Evolutionary conservation across 2,113 vertebrate genomes (phyloP), one percentile per base, ranked within the genome.

Genomic region (Sorex araneus): DNA sequence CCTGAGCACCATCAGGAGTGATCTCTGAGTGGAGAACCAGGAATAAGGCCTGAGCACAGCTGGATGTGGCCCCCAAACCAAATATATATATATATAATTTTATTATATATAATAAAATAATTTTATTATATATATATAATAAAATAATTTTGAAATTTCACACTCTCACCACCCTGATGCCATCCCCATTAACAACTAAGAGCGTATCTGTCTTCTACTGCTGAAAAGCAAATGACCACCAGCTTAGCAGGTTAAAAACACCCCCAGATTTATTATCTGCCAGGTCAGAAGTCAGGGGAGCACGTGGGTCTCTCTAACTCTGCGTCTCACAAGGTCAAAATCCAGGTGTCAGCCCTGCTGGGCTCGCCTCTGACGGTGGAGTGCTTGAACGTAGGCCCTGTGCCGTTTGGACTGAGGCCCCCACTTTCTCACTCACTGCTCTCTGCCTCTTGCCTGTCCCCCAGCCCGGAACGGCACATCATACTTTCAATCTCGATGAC

Each of bases 241-340:
- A 76, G 43, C 45, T 78, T n/a, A 69, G 79, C n/a, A 10, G 30
- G 23, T 87, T 90, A 74, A 82, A 90, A 47, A 54, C 27, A 50
- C 30, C 18, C 80, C 28, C 4, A 40, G 47, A 60, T 64, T 63
- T 80, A 54, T 60, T 77, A 50, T 60, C 30, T 78, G 80, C 11
- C 36, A 80, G 43, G 64, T 84, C 88, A 87, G 71, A 70, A 78
- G 36, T 63, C 71, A 15, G 1, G 28, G 54, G n/a, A 23, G 16
- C n/a, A 84, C 77, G 43, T 25, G 11, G 50, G 74, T 80, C 81
- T 93, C 28, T 15, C 32, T 34, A 21, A 13, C 8, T 69, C 60
- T 40, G 86, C 13, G 32, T 76, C 84, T 90, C 76, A 45, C 21
- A 92, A 89, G 73, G 67, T 32, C 80, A 89, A 88, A 88, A 89